Conservation (phyloP, 2,797 vertebrate species). For the Acridotheres tristis region DNA sequence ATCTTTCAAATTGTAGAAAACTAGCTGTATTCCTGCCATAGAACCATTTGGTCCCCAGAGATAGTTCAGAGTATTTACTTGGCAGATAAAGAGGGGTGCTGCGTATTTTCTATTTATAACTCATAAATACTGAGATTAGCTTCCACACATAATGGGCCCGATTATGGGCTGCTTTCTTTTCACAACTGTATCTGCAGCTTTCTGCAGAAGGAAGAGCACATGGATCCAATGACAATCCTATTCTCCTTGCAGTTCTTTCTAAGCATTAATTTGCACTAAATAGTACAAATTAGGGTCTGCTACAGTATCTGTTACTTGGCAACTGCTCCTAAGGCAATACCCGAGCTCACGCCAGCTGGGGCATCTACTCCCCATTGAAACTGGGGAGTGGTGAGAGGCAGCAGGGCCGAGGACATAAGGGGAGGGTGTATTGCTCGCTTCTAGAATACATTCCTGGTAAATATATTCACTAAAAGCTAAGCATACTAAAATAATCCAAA, state of each 20-base stretch:
- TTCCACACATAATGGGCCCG: not conserved
- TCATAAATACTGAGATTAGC: slow-evolving; percentile 41
- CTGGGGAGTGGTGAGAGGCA: not conserved
- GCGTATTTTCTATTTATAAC: slow-evolving; percentile 39
- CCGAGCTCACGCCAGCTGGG: not conserved
- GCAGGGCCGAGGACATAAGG: not conserved
- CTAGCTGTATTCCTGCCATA: slow-evolving; percentile 7
- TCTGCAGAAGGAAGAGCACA: not conserved
- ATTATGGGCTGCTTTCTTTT: not conserved
- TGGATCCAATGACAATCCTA: not conserved
- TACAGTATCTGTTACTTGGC: slow-evolving; percentile 2
- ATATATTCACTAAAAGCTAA: not conserved
- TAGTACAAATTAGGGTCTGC: not conserved
- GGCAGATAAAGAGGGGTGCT: slow-evolving; percentile 13
- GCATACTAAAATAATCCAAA: not conserved
- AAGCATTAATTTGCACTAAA: not conserved
- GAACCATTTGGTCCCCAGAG: not conserved
- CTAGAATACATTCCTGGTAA: not conserved
- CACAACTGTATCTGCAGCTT: not conserved
- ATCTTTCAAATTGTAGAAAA: slow-evolving; percentile 37
- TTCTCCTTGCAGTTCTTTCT: not conserved
- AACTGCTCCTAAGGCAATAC: not conserved
- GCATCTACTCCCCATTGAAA: not conserved
- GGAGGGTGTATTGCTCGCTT: not conserved
- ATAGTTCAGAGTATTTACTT: slow-evolving; percentile 14